A percentile compares a stretch with the other conserved stretches of the same genome.
phyloP scores from a whole-genome alignment of 1,140 invertebrate species.

The Drosophila busckii region DNA sequence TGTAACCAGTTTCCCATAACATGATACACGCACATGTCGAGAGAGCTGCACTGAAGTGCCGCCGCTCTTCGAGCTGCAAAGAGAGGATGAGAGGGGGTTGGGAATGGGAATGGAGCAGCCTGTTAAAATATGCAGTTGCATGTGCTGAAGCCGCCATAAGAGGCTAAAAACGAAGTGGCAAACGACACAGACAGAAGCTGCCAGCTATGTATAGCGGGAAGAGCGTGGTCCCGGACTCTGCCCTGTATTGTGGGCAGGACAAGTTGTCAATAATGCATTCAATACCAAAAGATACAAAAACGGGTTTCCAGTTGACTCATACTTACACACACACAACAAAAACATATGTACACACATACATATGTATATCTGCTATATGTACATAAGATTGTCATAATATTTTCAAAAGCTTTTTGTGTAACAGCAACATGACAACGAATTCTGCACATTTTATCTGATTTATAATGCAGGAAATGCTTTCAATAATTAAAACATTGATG shows the following conservation, averaged over 20 bases:
- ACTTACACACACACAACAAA: background rate
- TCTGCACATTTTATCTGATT: constrained; percentile 17
- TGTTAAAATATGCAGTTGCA: constrained; percentile 72
- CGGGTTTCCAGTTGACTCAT: constrained; percentile 32
- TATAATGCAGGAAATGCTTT: constrained; percentile 20
- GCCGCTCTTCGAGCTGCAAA: constrained; percentile 1
- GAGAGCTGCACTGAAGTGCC: background rate
- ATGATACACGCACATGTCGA: constrained; percentile 18
- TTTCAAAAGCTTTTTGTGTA: constrained; percentile 26
- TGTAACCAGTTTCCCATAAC: constrained; percentile 56
- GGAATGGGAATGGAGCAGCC: constrained; percentile 1
- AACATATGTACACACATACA: background rate
- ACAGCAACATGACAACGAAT: too few relatives aligned
- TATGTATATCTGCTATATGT: background rate
- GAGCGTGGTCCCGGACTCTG: constrained; percentile 37
- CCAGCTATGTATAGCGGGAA: constrained; percentile 17
- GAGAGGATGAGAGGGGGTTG: background rate
- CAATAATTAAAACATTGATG: constrained; percentile 12
- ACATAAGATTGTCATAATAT: constrained; percentile 30
- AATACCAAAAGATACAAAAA: constrained; percentile 53
- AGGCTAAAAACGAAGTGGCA: constrained; percentile 50
- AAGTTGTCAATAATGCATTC: constrained; percentile 63
- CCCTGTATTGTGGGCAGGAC: constrained; percentile 7
- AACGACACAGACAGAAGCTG: constrained; percentile 22
- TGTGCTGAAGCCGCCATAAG: constrained; percentile 42